Evolutionary conservation across 2,113 vertebrate species (phyloP), one percentile per base, ranked within the genome.

Genomic region (Percopsis transmontana): DNA sequence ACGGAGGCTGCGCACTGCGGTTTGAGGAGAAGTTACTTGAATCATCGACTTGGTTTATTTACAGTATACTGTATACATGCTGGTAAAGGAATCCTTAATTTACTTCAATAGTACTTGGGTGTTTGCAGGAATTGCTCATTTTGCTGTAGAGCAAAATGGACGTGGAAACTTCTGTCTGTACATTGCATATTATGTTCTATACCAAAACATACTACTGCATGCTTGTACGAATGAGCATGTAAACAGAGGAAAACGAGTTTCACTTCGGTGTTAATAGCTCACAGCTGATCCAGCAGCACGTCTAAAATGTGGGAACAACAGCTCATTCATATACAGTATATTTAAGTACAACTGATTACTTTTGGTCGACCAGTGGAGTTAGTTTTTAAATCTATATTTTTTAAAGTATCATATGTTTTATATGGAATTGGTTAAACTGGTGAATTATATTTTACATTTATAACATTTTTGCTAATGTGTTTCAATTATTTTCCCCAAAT

Each of bases 371-470:
- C 41, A 62, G 60, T 68, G 45, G 62, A 65, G 60, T 72, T 56
- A 52, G 71, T 81, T 58, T 53, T 72, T 68, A 74, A 85, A 78
- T 90, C 16, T 90, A 88, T 87, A 89, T 91, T 91, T 87, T 81
- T 80, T 77, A 74, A 52, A 73, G 58, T 73, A 62, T 84, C 70
- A 62, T 81, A 66, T 85, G 77, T 90, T 89, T 89, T 91, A 48
- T 82, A 81, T 82, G 66, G 62, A 51, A 76, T 78, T 18, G 24
- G 63, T 69, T 83, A 18, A 68, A 66, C 60, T 77, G 60, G 51
- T 72, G 72, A 81, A 61, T 86, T 87, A 72, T 85, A 85, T 86
- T 77, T n/a, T 68, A 80, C 48, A 60, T n/a, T 87, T 88, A 67
- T 80, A 74, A 73, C 60, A 62, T 76, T 82, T 80, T 77, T 79